Evolutionary conservation across 2,888 invertebrate species (phyloP).

Genomic region (Caenorhabditis uteleia): DNA sequence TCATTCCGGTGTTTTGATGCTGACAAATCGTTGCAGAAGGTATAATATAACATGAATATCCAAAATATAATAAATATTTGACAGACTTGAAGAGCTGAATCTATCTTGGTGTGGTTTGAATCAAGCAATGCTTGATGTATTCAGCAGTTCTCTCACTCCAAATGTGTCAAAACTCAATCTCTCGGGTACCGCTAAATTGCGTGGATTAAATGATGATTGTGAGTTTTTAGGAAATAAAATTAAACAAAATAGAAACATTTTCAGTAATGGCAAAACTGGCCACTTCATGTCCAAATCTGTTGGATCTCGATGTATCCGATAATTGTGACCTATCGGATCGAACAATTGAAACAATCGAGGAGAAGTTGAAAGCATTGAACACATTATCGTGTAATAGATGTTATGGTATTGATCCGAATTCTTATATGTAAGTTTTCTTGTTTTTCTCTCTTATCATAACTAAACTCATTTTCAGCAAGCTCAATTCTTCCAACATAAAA

Average conservation of each 20-base stretch:
- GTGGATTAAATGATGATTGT: conserved; percentile 22
- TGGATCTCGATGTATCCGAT: conserved; percentile 29
- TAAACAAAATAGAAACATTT: neutral
- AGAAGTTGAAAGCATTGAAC: neutral
- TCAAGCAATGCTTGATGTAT: neutral
- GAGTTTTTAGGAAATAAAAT: neutral
- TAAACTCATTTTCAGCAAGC: neutral
- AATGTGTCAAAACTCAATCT: conserved; percentile 20
- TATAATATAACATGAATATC: neutral
- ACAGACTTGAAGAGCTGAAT: conserved; percentile 24
- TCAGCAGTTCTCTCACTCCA: conserved; percentile 3
- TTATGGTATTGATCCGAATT: conserved; percentile 30
- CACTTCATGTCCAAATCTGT: neutral
- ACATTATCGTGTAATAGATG: conserved; percentile 25
- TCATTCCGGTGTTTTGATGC: neutral
- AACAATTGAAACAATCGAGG: neutral
- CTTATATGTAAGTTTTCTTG: conserved; percentile 9
- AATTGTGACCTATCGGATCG: conserved; percentile 4
- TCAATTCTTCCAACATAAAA: neutral
- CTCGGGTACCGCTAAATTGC: conserved; percentile 5
- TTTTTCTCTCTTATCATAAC: neutral
- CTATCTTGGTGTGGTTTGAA: conserved; percentile 28
- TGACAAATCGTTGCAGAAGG: conserved; percentile 5
- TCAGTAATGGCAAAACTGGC: conserved; percentile 16
- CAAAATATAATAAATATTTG: neutral